Percentiles rank a stretch among this genome's conserved stretches.
These are phyloP conservation scores for Brachionus koreanus DNA, from an alignment of 1,140 invertebrate species.

Conservation along the genomic window DNA sequence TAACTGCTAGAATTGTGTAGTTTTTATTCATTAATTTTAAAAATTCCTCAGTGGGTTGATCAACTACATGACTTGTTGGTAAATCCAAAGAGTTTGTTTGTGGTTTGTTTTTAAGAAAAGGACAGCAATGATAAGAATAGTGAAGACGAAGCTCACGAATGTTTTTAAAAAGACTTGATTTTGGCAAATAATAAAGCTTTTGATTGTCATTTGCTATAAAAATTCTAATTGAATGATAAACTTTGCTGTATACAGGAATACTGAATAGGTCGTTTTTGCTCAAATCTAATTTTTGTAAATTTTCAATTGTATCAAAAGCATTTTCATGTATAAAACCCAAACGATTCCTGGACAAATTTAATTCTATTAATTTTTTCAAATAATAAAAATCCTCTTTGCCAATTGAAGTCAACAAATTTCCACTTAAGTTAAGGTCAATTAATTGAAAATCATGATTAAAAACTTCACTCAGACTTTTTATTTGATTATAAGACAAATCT, in stretches of 20 bases:
- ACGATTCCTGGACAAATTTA: conserved; percentile 9
- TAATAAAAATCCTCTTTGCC: not conserved
- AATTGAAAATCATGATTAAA: not conserved
- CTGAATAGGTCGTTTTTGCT: not conserved
- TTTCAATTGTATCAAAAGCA: conserved; percentile 3
- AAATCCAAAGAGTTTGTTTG: not conserved
- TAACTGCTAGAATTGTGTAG: not conserved
- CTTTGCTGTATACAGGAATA: not conserved
- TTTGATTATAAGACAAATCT: conserved; percentile 21
- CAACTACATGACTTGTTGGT: not conserved
- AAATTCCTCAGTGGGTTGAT: not conserved
- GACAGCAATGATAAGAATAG: conserved; percentile 41
- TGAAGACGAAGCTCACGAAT: not conserved
- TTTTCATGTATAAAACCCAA: not conserved
- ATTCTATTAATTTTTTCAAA: not conserved
- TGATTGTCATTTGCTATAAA: not conserved
- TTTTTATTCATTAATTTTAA: not conserved
- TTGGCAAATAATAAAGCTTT: not conserved
- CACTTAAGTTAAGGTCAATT: not conserved
- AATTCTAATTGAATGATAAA: not conserved
- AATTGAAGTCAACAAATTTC: conserved; percentile 6
- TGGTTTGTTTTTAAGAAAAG: conserved; percentile 18
- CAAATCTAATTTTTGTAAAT: conserved; percentile 16
- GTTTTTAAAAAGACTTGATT: not conserved
- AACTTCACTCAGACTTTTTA: not conserved